phyloP scores from a whole-genome alignment of 2,797 vertebrate genomes.

The Astyanax mexicanus region DNA sequence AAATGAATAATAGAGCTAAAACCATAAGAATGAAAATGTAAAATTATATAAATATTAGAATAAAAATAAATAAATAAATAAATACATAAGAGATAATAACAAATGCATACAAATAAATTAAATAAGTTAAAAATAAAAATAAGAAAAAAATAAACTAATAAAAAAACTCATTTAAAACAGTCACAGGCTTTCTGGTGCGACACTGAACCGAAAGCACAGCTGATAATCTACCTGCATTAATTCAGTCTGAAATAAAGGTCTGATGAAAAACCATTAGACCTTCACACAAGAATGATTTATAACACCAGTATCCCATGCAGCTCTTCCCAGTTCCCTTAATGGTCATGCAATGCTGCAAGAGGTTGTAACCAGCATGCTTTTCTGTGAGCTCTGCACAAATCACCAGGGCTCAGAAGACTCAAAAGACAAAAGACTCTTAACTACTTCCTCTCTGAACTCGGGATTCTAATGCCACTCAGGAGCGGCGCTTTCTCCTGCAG shows the following conservation, averaged over 20 bases:
- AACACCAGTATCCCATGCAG: not conserved
- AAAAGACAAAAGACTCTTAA: conserved; percentile 44
- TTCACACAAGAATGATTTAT: conserved; percentile 10
- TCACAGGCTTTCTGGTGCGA: too few relatives aligned
- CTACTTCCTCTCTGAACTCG: conserved; percentile 18
- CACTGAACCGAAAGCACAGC: not conserved
- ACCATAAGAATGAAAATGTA: too few relatives aligned
- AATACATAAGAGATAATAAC: too few relatives aligned
- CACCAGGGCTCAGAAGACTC: conserved; percentile 31
- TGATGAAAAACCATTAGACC: not conserved
- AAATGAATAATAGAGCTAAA: too few relatives aligned
- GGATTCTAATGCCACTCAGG: conserved; percentile 18
- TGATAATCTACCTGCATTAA: not conserved
- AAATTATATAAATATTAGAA: too few relatives aligned
- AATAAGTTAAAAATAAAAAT: not conserved
- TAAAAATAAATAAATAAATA: too few relatives aligned
- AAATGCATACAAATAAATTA: too few relatives aligned
- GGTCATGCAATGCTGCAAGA: conserved; percentile 42
- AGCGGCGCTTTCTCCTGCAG: conserved; percentile 32
- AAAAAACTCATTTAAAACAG: too few relatives aligned
- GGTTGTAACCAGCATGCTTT: conserved; percentile 33
- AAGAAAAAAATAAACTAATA: too few relatives aligned
- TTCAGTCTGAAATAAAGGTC: not conserved
- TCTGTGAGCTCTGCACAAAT: conserved; percentile 32
- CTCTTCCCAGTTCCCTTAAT: conserved; percentile 43